Conservation (phyloP, 1,140 invertebrate genomes). For the Pantala flavescens region DNA sequence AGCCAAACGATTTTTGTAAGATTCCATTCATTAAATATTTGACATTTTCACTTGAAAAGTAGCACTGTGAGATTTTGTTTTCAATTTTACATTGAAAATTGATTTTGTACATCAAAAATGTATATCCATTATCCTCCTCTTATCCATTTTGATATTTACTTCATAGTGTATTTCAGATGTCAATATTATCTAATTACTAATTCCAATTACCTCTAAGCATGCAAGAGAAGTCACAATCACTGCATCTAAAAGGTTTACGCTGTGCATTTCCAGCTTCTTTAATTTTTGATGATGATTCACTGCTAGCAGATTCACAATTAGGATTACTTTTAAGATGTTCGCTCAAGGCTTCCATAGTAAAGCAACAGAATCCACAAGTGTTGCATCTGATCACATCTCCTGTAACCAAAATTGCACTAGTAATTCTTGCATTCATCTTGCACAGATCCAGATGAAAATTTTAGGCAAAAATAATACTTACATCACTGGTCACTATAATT, state of each 20-base stretch:
- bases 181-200: background rate
- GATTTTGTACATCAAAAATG: no score
- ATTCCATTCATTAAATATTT: no score
- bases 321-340: conserved; percentile 15
- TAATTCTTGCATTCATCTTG: background rate
- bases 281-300: background rate
- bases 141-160: no score
- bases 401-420: background rate
- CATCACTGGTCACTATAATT: no score
- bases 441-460: no score
- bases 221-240: conserved; percentile 16
- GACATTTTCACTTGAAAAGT: no score
- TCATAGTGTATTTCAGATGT: no score
- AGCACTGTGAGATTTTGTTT: no score
- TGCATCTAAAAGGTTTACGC: conserved; percentile 11
- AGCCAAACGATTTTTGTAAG: no score
- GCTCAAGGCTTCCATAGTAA: conserved; percentile 13
- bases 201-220: background rate
- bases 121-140: no score
- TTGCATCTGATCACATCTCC: conserved; percentile 18
- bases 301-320: background rate
- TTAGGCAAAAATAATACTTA: no score
- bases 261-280: background rate
- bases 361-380: conserved; percentile 16
- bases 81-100: no score